phyloP scores from a whole-genome alignment of 2,113 vertebrate species.

The Aspidoscelis tigris region DNA sequence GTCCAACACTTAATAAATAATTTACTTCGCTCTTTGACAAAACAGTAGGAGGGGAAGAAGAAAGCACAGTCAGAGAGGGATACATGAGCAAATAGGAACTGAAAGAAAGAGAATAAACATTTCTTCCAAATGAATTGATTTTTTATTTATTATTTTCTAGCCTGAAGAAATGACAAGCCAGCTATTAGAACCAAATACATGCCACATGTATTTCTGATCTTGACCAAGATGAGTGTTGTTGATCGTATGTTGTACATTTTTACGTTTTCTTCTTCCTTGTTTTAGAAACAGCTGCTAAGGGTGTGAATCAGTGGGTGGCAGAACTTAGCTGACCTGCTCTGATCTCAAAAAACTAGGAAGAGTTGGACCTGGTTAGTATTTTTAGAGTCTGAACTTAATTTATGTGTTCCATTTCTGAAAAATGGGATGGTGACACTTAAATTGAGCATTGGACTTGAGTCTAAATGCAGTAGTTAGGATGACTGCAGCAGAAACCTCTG shows the following conservation, averaged over 20 bases:
- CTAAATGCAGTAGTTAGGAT: too few relatives aligned
- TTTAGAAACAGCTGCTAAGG: background rate
- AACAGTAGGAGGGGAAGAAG: constrained; percentile 25
- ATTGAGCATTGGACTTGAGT: too few relatives aligned
- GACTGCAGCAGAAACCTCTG: too few relatives aligned
- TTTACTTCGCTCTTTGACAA: constrained; percentile 32
- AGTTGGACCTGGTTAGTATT: too few relatives aligned
- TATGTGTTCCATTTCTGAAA: too few relatives aligned
- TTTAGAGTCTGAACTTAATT: too few relatives aligned
- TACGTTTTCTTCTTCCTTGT: background rate
- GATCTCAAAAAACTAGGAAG: too few relatives aligned
- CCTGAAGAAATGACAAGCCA: background rate
- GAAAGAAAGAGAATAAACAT: background rate
- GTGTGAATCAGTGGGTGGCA: too few relatives aligned
- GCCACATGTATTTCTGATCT: background rate
- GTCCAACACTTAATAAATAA: constrained; percentile 33
- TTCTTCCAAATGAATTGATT: background rate
- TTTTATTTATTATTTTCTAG: background rate
- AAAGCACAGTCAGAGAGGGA: background rate
- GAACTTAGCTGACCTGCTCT: too few relatives aligned
- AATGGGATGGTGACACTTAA: too few relatives aligned
- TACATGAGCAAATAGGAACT: background rate
- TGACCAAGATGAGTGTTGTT: background rate
- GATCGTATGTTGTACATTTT: background rate
- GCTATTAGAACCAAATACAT: background rate